Evolutionary conservation across 2,113 vertebrate genomes (phyloP).

Genomic region (Chaenocephalus aceratus): DNA sequence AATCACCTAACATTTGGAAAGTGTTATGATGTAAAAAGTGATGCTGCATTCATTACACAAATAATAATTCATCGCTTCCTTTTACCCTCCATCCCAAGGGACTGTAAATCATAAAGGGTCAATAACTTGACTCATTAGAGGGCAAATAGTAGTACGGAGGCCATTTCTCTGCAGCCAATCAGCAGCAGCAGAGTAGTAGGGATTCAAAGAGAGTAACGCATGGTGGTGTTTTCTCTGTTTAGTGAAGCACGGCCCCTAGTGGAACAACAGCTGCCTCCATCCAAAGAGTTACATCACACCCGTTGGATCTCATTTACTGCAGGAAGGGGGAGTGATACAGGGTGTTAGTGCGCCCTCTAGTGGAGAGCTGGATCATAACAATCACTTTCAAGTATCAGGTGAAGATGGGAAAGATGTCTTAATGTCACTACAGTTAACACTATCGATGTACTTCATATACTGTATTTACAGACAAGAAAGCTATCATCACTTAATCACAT

Average conservation of each 20-base stretch:
- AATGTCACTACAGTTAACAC: too few relatives aligned
- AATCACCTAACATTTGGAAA: neutral
- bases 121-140: neutral
- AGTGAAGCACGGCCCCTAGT: slow-evolving; percentile 52
- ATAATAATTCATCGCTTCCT: neutral
- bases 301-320: neutral
- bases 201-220: neutral
- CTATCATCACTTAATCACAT: neutral
- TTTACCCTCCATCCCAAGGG: neutral
- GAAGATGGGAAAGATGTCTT: neutral
- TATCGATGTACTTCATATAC: neutral
- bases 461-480: neutral
- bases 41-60: neutral
- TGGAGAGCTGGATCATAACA: slow-evolving; percentile 31
- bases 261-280: neutral
- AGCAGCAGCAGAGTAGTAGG: neutral
- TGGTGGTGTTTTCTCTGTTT: neutral
- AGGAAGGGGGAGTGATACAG: neutral
- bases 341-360: slow-evolving; percentile 78
- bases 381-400: neutral
- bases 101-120: neutral
- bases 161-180: slow-evolving; percentile 8
- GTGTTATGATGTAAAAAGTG: too few relatives aligned
- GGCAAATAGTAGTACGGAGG: neutral
- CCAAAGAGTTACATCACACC: neutral